Evolutionary conservation across 2,797 vertebrate species (phyloP).

Genomic region (Selene dorsalis): DNA sequence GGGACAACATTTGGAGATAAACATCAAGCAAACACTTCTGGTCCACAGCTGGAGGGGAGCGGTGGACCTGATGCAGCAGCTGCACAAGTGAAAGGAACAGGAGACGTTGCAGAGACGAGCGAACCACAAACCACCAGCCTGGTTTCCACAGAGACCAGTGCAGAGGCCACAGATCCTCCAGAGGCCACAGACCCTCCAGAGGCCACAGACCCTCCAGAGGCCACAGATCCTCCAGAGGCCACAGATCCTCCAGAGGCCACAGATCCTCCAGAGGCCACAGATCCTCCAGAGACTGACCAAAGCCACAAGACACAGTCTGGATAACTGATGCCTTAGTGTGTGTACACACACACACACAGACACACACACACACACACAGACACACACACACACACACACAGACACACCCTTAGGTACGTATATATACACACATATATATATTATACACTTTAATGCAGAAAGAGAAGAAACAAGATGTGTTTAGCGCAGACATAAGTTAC

Average conservation of each 20-base stretch:
- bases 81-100: constrained; percentile 10
- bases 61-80: constrained; percentile 29
- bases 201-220: no score
- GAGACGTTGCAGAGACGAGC: neutral
- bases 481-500: no score
- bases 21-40: constrained; percentile 42
- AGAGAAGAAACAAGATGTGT: no score
- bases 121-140: neutral
- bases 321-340: no score
- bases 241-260: neutral
- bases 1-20: constrained; percentile 69
- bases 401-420: no score
- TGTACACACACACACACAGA: no score
- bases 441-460: no score
- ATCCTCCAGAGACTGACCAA: neutral
- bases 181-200: neutral
- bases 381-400: no score
- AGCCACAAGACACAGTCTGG: no score
- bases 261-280: neutral
- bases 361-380: no score
- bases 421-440: no score
- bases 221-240: constrained; percentile 1
- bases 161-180: neutral
- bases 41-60: constrained; percentile 4
- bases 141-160: neutral